Percentiles rank a stretch among this genome's conserved stretches.
phyloP scores from a whole-genome alignment of 2,888 invertebrate genomes.

The Bellardia pandia region DNA sequence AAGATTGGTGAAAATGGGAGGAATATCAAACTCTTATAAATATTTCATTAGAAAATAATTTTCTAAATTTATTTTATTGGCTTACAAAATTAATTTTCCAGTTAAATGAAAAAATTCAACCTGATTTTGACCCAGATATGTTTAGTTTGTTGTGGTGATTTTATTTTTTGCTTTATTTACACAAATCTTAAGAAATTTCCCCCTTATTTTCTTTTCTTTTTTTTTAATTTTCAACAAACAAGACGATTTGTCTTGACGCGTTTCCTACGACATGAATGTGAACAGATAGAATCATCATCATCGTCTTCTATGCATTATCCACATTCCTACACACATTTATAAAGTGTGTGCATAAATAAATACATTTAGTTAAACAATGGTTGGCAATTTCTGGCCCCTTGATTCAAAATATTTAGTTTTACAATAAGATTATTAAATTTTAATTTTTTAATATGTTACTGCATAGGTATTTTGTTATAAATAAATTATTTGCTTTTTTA shows the following conservation, averaged over 20 bases:
- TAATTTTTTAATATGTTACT: no score
- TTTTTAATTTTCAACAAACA: slow-evolving; percentile 41
- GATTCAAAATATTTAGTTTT: not conserved
- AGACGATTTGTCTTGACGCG: slow-evolving; percentile 55
- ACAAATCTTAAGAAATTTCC: slow-evolving; percentile 37
- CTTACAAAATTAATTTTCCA: not conserved
- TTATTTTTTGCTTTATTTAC: slow-evolving; percentile 3
- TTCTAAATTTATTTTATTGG: not conserved
- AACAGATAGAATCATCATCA: slow-evolving; percentile 28
- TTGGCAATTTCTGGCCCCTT: not conserved
- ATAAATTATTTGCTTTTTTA: no score
- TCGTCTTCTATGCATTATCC: slow-evolving; percentile 12
- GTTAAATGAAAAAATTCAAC: not conserved
- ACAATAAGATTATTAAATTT: no score
- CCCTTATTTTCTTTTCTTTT: slow-evolving; percentile 24
- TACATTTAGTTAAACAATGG: not conserved
- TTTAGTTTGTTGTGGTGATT: not conserved
- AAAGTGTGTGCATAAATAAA: slow-evolving; percentile 1
- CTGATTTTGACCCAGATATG: slow-evolving; percentile 21
- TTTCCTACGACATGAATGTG: slow-evolving; percentile 24
- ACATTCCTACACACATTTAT: slow-evolving; percentile 6
- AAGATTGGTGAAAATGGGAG: no score
- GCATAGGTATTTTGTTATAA: no score
- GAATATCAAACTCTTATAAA: no score
- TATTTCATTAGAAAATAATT: no score